These are phyloP conservation scores for Malthinus seriepunctatus DNA, from an alignment of 2,888 invertebrate species.

Conservation along the genomic window DNA sequence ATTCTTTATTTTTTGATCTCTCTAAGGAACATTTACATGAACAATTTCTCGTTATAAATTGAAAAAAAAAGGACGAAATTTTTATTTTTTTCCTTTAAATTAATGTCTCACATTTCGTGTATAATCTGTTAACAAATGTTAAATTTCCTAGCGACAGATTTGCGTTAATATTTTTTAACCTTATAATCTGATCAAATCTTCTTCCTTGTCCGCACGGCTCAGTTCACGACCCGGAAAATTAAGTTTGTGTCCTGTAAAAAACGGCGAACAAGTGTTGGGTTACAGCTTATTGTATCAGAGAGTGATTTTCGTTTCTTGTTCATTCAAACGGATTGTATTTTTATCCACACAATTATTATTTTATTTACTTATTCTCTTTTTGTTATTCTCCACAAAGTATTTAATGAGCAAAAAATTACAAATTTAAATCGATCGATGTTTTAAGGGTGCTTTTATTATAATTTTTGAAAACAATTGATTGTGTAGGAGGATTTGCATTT, in stretches of 20 bases:
- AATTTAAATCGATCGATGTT: too few species aligned
- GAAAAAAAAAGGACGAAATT: neutral
- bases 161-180: conserved; percentile 51
- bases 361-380: neutral
- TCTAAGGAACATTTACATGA: conserved; percentile 28
- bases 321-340: conserved; percentile 25
- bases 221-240: conserved; percentile 56
- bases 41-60: conserved; percentile 19
- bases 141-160: conserved; percentile 47
- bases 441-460: too few species aligned
- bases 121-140: conserved; percentile 47
- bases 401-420: too few species aligned
- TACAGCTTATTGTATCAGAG: conserved; percentile 32
- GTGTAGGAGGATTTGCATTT: too few species aligned
- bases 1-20: conserved; percentile 25
- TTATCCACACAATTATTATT: conserved; percentile 12
- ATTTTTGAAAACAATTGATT: too few species aligned
- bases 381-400: too few species aligned
- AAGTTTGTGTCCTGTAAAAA: conserved; percentile 51
- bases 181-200: conserved; percentile 54
- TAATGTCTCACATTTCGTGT: conserved; percentile 6
- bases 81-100: neutral
- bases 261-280: conserved; percentile 46
- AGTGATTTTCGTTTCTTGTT: conserved; percentile 31
- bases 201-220: conserved; percentile 54